These are phyloP conservation scores for Cavia porcellus DNA, from an alignment of 2,113 vertebrate species.

Conservation along the genomic window DNA sequence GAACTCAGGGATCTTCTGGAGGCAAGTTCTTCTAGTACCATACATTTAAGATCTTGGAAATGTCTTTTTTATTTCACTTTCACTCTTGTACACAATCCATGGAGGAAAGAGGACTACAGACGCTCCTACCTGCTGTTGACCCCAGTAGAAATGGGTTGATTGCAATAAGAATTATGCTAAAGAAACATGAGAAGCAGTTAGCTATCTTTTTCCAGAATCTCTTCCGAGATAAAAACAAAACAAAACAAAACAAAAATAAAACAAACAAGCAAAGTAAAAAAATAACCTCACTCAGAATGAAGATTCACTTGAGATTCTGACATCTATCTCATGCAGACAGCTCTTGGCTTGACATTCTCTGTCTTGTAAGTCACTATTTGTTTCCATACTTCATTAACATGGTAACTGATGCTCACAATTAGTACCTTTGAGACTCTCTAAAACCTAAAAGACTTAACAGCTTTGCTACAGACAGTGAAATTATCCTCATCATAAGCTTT, in stretches of 20 bases:
- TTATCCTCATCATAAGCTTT: neutral
- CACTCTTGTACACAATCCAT: neutral
- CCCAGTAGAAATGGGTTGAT: neutral
- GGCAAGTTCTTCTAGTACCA: neutral
- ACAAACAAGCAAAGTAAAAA: neutral
- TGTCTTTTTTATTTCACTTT: neutral
- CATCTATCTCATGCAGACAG: neutral
- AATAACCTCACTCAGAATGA: neutral
- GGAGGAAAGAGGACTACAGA: neutral
- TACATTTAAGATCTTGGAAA: neutral
- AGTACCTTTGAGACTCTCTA: neutral
- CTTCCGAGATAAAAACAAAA: neutral
- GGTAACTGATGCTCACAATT: neutral
- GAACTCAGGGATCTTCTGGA: neutral
- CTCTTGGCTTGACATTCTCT: neutral
- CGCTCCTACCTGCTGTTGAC: neutral
- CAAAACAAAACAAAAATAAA: neutral
- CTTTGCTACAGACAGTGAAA: neutral
- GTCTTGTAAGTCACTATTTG: neutral
- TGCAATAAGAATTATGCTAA: neutral
- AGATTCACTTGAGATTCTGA: slow-evolving; percentile 25
- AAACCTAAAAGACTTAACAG: slow-evolving; percentile 1
- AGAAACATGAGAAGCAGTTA: neutral
- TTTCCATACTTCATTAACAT: slow-evolving; percentile 17
- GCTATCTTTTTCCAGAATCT: neutral